Conservation (phyloP, 2,113 vertebrate species). For the Labeo catla region DNA sequence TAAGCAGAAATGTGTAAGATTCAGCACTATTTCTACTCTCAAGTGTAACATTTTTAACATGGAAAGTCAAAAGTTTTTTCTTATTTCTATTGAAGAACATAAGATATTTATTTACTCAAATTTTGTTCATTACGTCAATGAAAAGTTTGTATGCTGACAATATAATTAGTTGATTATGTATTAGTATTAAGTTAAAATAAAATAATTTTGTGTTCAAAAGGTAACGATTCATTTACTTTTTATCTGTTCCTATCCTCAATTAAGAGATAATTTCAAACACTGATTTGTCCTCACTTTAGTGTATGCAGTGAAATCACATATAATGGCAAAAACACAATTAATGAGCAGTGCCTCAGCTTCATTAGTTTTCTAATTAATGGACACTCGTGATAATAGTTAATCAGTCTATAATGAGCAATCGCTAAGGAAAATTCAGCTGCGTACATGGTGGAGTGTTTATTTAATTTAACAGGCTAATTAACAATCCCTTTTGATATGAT, state of each 20-base stretch:
- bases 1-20: too few relatives aligned
- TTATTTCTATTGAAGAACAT: too few relatives aligned
- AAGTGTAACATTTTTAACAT: too few relatives aligned
- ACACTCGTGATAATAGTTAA: slow-evolving; percentile 64
- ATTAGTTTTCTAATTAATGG: slow-evolving; percentile 66
- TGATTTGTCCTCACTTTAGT: neutral
- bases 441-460: slow-evolving; percentile 67
- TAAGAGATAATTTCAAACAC: slow-evolving; percentile 18
- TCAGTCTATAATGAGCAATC: slow-evolving; percentile 67
- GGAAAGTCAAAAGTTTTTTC: too few relatives aligned
- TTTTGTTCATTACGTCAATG: too few relatives aligned
- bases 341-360: slow-evolving; percentile 42
- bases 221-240: neutral
- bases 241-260: neutral
- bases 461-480: slow-evolving; percentile 78
- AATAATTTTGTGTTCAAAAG: neutral
- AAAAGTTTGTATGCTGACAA: neutral
- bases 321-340: slow-evolving; percentile 57
- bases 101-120: too few relatives aligned
- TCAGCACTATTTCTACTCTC: too few relatives aligned
- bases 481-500: slow-evolving; percentile 63
- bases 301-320: slow-evolving; percentile 26
- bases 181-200: too few relatives aligned
- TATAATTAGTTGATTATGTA: too few relatives aligned
- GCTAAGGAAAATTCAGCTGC: slow-evolving; percentile 65